phyloP scores from a whole-genome alignment of 2,888 invertebrate species.

The Caenorhabditis zanzibari region DNA sequence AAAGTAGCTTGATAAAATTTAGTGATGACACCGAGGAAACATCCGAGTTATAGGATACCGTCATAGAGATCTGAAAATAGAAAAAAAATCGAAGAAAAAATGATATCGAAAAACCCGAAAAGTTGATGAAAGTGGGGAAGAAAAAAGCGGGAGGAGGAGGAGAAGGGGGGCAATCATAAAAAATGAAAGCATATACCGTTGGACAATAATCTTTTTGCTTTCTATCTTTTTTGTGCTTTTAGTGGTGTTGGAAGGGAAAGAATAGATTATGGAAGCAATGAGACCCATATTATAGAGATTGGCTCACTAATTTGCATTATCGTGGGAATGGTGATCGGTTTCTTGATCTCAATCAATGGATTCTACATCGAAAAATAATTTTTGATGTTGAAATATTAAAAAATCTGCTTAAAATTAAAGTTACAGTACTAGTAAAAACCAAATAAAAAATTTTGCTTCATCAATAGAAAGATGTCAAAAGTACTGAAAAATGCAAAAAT shows the following conservation, averaged over 20 bases:
- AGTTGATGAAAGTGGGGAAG: slow-evolving; percentile 11
- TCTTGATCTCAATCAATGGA: not conserved
- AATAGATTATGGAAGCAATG: not conserved
- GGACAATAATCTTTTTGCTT: not conserved
- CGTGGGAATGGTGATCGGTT: not conserved
- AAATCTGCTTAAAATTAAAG: too few species aligned
- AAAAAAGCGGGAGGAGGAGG: not conserved
- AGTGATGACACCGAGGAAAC: slow-evolving; percentile 74
- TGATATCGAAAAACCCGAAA: slow-evolving; percentile 18
- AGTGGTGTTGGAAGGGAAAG: not conserved
- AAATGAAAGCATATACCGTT: slow-evolving; percentile 2
- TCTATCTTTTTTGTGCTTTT: not conserved
- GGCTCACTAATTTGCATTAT: not conserved
- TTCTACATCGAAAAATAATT: too few species aligned
- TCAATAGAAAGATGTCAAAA: too few species aligned
- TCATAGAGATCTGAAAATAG: slow-evolving; percentile 73
- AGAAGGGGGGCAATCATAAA: slow-evolving; percentile 35
- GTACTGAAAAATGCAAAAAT: too few species aligned
- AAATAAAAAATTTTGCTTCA: too few species aligned
- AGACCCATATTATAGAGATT: not conserved
- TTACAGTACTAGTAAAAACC: too few species aligned
- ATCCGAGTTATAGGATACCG: slow-evolving; percentile 80
- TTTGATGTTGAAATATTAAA: too few species aligned
- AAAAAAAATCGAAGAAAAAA: not conserved
- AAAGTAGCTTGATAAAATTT: slow-evolving; percentile 72